A percentile compares a stretch with the other conserved stretches of the same genome.
Conservation (phyloP, 2,113 vertebrate species). For the Glaucidium brasilianum region DNA sequence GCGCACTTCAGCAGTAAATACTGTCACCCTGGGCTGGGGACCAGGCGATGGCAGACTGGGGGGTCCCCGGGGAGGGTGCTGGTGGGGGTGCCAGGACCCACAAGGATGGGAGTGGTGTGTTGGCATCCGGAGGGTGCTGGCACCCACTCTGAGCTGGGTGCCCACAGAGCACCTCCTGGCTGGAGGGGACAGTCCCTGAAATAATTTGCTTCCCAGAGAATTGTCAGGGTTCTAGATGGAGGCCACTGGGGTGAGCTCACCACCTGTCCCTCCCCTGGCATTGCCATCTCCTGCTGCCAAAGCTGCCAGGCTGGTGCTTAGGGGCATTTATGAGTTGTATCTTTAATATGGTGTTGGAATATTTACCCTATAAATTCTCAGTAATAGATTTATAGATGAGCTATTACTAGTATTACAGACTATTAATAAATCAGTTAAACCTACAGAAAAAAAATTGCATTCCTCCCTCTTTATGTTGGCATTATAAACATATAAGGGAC, state of each 20-base stretch:
- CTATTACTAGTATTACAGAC: constrained; percentile 54
- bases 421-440: constrained; percentile 68
- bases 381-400: constrained; percentile 63
- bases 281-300: not conserved
- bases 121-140: not conserved
- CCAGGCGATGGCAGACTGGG: not conserved
- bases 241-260: not conserved
- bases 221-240: not conserved
- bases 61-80: not conserved
- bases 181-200: not conserved
- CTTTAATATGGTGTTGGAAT: constrained; percentile 66
- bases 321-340: constrained; percentile 64
- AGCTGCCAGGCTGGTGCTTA: not conserved
- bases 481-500: not conserved
- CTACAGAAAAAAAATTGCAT: not conserved
- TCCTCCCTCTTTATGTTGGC: not conserved
- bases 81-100: accelerated
- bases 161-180: not conserved
- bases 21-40: not conserved
- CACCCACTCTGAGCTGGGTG: not conserved
- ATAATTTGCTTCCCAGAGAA: not conserved
- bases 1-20: not conserved
- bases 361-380: constrained; percentile 71
- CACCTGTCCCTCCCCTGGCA: not conserved
- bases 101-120: not conserved